These are phyloP conservation scores for Onychomys leucogaster DNA, from an alignment of 2,797 vertebrate genomes.

Conservation along the genomic window DNA sequence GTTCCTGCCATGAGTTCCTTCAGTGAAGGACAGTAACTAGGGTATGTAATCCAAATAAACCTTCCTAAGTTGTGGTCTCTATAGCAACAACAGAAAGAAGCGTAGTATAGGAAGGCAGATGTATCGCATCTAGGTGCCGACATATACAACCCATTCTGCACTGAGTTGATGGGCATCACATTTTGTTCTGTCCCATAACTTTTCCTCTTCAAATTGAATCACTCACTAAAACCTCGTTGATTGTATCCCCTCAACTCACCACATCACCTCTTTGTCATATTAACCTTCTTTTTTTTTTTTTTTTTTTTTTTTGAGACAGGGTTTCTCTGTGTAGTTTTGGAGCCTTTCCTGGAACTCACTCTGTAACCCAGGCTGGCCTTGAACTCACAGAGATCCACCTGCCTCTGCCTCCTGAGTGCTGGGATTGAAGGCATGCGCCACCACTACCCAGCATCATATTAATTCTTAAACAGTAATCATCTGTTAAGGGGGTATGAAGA, in stretches of 20 bases:
- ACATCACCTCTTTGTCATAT: neutral
- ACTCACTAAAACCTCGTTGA: neutral
- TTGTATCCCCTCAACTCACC: neutral
- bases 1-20: neutral
- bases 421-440: too few relatives aligned
- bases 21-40: neutral
- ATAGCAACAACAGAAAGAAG: neutral
- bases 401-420: too few relatives aligned
- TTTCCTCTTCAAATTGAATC: neutral
- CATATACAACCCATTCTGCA: neutral
- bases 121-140: neutral
- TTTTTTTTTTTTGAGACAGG: too few relatives aligned
- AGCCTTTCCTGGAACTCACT: too few relatives aligned
- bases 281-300: neutral
- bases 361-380: too few relatives aligned
- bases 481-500: neutral
- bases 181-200: neutral
- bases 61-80: neutral
- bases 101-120: neutral
- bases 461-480: neutral
- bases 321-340: too few relatives aligned
- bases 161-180: too few relatives aligned
- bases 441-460: neutral
- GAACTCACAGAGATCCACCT: too few relatives aligned
- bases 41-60: neutral